These are phyloP conservation scores for Dichetophora obliterata DNA, from an alignment of 2,888 invertebrate genomes.

Conservation along the genomic window DNA sequence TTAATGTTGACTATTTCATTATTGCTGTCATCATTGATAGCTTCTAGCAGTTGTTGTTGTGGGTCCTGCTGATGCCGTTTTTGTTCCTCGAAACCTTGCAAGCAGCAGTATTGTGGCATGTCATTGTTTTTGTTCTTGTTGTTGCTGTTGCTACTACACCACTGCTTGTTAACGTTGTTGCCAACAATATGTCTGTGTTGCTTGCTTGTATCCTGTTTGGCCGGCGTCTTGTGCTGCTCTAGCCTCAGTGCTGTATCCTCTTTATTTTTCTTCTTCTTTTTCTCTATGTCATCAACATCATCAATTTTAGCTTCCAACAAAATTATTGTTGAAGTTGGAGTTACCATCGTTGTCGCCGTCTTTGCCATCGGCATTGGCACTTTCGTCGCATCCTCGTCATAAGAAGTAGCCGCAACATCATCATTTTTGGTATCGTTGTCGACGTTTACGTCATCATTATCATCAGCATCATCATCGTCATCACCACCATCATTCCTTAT, in stretches of 20 bases:
- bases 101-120: background rate
- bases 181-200: background rate
- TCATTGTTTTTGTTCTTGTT: constrained; percentile 6
- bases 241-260: background rate
- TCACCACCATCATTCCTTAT: constrained; percentile 25
- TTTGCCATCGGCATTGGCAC: constrained; percentile 30
- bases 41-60: constrained; percentile 34
- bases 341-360: background rate
- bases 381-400: constrained; percentile 42
- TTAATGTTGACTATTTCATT: constrained; percentile 26
- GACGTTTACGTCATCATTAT: constrained; percentile 47
- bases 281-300: constrained; percentile 17
- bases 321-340: constrained; percentile 1
- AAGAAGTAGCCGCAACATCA: constrained; percentile 33
- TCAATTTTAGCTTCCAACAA: constrained; percentile 29
- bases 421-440: constrained; percentile 36
- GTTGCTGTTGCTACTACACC: constrained; percentile 14
- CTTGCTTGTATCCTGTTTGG: background rate
- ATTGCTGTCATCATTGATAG: constrained; percentile 32
- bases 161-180: background rate
- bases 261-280: background rate
- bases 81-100: background rate
- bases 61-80: constrained; percentile 34
- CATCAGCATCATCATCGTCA: constrained; percentile 45
- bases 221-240: background rate